These are phyloP conservation scores for Enteromius radiatus DNA, from an alignment of 2,797 vertebrate species.

Conservation along the genomic window DNA sequence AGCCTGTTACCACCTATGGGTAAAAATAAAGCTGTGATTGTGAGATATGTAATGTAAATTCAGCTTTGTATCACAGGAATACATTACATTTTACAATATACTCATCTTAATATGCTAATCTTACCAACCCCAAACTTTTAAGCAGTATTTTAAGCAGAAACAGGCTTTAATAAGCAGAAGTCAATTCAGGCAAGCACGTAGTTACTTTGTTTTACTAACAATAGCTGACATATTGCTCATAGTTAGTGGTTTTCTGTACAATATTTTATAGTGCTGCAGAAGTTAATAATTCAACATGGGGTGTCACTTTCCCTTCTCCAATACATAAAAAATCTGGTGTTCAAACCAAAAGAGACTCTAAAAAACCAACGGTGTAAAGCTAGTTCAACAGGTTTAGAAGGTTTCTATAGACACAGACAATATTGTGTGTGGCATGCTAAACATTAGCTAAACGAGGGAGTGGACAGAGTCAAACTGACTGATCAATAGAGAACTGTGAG, in stretches of 20 bases:
- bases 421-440: constrained; percentile 6
- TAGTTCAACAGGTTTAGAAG: constrained; percentile 23
- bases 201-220: not conserved
- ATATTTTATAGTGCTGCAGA: not conserved
- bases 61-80: not conserved
- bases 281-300: not conserved
- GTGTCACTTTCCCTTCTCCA: not conserved
- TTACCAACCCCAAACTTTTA: not conserved
- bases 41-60: not conserved
- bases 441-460: constrained; percentile 28
- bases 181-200: not conserved
- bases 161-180: not conserved
- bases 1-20: not conserved
- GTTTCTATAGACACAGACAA: not conserved
- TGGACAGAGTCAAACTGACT: not conserved
- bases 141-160: not conserved
- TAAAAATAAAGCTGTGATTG: not conserved
- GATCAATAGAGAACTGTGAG: not conserved
- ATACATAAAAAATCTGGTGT: not conserved
- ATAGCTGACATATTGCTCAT: not conserved
- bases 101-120: not conserved
- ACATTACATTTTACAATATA: not conserved
- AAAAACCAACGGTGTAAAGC: not conserved
- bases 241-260: not conserved
- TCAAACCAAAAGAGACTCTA: not conserved